phyloP scores from a whole-genome alignment of 92 coral and sea anemone genomes.

The Siderastrea radians region DNA sequence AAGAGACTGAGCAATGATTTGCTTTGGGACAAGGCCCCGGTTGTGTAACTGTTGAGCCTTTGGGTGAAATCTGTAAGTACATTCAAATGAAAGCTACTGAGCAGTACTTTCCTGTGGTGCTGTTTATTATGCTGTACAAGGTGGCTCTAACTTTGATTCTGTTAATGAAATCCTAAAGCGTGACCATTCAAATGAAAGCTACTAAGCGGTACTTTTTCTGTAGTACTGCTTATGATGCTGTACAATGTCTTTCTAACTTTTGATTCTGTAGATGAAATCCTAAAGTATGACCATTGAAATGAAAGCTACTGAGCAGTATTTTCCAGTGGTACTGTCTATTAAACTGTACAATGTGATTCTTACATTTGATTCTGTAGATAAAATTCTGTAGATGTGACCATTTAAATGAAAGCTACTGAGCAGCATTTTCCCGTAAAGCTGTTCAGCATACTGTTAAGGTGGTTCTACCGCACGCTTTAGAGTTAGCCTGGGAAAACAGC shows the following conservation, averaged over 20 bases:
- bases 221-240: too few relatives aligned
- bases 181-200: too few relatives aligned
- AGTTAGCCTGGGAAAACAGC: too few relatives aligned
- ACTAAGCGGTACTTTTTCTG: too few relatives aligned
- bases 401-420: background rate
- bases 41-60: too few relatives aligned
- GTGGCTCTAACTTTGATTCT: background rate
- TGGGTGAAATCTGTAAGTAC: background rate
- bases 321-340: background rate
- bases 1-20: too few relatives aligned
- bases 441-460: background rate
- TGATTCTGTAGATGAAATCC: too few relatives aligned
- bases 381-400: background rate
- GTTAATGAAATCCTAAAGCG: too few relatives aligned
- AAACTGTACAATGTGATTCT: background rate
- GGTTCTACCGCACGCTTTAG: background rate
- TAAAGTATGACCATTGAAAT: background rate
- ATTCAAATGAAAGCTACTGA: constrained; percentile 16
- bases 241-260: too few relatives aligned
- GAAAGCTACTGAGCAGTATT: background rate
- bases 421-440: background rate
- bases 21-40: too few relatives aligned
- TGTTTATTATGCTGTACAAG: background rate
- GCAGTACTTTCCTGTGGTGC: background rate
- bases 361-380: background rate